A percentile compares a stretch with the other conserved stretches of the same genome.
Conservation (phyloP, 2,888 invertebrate species). For the Malachius bipustulatus region DNA sequence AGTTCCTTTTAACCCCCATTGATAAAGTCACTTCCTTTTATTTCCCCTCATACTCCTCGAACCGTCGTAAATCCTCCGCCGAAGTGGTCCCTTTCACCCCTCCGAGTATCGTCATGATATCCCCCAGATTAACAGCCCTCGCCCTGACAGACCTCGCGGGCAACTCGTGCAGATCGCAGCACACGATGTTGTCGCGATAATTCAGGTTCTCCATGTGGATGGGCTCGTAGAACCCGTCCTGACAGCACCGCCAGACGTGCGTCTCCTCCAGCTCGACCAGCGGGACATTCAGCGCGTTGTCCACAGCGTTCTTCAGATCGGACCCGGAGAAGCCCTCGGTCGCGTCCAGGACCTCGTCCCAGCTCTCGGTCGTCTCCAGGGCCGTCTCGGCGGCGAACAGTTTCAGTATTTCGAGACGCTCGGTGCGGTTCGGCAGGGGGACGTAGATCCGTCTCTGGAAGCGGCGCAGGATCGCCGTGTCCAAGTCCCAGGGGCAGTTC, state of each 20-base stretch:
- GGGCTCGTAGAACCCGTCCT: constrained; percentile 26
- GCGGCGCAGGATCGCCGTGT: constrained; percentile 44
- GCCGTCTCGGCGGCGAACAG: constrained; percentile 23
- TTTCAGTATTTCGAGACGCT: constrained; percentile 28
- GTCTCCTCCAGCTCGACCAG: constrained; percentile 38
- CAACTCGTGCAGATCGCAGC: constrained; percentile 23
- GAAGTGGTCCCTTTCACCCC: constrained; percentile 26
- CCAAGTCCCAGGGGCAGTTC: constrained; percentile 52
- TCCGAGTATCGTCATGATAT: constrained; percentile 28
- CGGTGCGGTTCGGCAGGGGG: constrained; percentile 37
- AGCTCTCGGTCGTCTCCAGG: constrained; percentile 18
- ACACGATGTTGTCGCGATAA: constrained; percentile 14
- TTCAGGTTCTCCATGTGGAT: constrained; percentile 15
- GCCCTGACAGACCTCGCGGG: constrained; percentile 27
- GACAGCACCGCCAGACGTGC: constrained; percentile 31
- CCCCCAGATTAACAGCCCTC: constrained; percentile 24
- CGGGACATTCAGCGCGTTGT: constrained; percentile 38
- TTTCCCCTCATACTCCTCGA: too few species aligned
- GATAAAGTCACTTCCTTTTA: too few species aligned
- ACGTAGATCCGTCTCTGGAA: constrained; percentile 45
- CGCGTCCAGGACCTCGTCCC: constrained; percentile 34
- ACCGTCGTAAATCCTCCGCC: constrained; percentile 24
- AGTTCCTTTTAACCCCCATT: too few species aligned
- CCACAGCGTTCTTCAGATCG: constrained; percentile 40
- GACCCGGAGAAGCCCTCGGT: constrained; percentile 45